These are phyloP conservation scores for Cottoperca gobio DNA, from an alignment of 2,797 vertebrate genomes.

Conservation along the genomic window DNA sequence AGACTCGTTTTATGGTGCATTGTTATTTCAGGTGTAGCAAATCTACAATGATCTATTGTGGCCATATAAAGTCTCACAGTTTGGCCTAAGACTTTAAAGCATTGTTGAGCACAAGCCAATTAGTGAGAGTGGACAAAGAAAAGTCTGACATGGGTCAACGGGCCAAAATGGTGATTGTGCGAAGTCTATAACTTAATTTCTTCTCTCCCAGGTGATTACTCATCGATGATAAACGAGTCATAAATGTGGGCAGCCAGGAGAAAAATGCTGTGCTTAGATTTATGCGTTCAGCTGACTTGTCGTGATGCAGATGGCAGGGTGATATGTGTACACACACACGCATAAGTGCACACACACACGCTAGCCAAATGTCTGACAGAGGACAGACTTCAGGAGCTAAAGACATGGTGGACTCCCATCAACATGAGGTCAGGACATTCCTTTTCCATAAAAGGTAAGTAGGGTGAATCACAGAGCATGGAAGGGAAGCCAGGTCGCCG, in stretches of 20 bases:
- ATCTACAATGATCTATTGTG: constrained; percentile 12
- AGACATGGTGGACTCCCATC: constrained; percentile 2
- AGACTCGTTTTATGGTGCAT: constrained; percentile 7
- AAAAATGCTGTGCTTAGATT: constrained; percentile 48
- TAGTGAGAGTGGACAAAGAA: constrained; percentile 28
- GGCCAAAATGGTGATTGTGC: constrained; percentile 34
- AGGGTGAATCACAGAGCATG: constrained; percentile 34
- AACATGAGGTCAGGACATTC: constrained; percentile 45
- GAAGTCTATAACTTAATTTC: constrained; percentile 45
- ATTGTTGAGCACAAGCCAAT: constrained; percentile 39
- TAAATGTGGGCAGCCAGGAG: constrained; percentile 30
- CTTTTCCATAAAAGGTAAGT: constrained; percentile 60
- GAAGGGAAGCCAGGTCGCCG: neutral
- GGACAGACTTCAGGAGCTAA: constrained; percentile 21
- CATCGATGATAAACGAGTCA: constrained; percentile 48
- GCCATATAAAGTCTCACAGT: constrained; percentile 10
- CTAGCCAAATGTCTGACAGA: constrained; percentile 1
- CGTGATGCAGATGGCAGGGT: constrained; percentile 26
- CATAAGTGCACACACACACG: neutral
- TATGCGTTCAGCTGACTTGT: constrained; percentile 27
- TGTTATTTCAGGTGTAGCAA: constrained; percentile 28
- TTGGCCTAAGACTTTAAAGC: constrained; percentile 29
- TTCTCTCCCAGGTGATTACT: constrained; percentile 43
- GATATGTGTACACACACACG: neutral
- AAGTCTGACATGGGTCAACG: constrained; percentile 52